Conservation (phyloP, 2,113 vertebrate genomes). For the Redunca redunca region DNA sequence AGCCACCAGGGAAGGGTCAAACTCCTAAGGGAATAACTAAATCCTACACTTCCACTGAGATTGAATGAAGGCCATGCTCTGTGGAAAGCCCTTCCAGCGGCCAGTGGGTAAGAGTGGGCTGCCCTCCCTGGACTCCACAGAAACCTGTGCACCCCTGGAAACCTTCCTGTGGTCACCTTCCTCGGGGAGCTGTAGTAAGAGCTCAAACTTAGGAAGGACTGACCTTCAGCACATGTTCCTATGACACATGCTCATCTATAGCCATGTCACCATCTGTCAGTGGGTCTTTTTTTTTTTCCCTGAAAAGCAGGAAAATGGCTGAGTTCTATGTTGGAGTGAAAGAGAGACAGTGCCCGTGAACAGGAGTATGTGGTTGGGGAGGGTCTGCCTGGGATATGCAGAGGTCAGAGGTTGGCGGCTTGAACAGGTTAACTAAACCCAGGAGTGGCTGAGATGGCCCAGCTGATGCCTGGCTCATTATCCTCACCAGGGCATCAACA, state of each 20-base stretch:
- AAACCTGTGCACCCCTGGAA: background rate
- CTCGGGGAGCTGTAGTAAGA: background rate
- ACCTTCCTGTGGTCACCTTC: accelerated
- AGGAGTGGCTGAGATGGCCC: accelerated
- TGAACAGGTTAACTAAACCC: accelerated
- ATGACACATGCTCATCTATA: accelerated
- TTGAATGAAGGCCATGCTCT: accelerated
- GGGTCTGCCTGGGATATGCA: background rate
- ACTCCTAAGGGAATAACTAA: background rate
- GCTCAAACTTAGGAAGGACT: accelerated
- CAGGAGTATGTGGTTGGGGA: background rate
- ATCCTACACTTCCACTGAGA: background rate
- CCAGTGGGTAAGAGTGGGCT: background rate
- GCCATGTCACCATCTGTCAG: background rate
- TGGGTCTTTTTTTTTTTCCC: background rate
- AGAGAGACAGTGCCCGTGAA: background rate
- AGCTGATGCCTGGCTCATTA: accelerated
- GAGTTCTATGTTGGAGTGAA: background rate
- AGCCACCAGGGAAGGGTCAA: background rate
- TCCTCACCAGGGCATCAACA: accelerated
- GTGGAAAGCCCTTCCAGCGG: background rate
- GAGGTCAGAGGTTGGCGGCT: accelerated
- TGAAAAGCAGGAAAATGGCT: background rate
- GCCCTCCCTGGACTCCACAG: accelerated
- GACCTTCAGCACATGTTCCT: background rate